These are phyloP conservation scores for Drosophila leonis DNA, from an alignment of 2,888 invertebrate species.

Conservation along the genomic window DNA sequence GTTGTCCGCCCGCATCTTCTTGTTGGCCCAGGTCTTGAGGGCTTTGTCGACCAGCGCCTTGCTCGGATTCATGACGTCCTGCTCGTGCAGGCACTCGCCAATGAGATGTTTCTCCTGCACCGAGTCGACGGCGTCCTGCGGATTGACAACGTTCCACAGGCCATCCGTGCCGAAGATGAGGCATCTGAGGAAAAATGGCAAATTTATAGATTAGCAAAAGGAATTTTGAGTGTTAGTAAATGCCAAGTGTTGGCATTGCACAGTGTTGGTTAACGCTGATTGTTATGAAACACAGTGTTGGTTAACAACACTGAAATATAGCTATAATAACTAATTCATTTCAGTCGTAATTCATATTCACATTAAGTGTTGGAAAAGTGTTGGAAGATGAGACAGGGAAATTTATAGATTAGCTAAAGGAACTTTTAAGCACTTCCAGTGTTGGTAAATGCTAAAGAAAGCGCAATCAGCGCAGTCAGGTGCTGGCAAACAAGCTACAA, in stretches of 20 bases:
- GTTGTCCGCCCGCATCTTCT: conserved; percentile 97
- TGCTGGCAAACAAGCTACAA: no score
- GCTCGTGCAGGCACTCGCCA: conserved; percentile 77
- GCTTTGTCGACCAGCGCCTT: conserved; percentile 94
- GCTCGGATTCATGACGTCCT: conserved; percentile 90
- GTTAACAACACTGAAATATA: not conserved
- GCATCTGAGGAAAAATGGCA: no score
- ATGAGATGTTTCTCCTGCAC: conserved; percentile 90
- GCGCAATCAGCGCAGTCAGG: no score
- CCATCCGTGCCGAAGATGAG: conserved; percentile 98
- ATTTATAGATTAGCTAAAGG: no score
- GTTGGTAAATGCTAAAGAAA: no score
- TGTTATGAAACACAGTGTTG: no score
- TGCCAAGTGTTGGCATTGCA: no score
- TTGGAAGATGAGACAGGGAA: no score
- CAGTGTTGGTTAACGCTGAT: not conserved
- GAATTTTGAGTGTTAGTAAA: not conserved
- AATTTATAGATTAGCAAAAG: not conserved
- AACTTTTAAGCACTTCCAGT: no score
- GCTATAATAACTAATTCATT: no score
- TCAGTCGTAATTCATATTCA: no score
- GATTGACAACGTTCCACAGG: conserved; percentile 96
- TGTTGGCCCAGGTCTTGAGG: conserved; percentile 92
- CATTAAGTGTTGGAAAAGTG: no score
- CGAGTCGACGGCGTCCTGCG: conserved; percentile 93